Conservation (phyloP, 2,113 vertebrate genomes). For the Aptenodytes forsteri region DNA sequence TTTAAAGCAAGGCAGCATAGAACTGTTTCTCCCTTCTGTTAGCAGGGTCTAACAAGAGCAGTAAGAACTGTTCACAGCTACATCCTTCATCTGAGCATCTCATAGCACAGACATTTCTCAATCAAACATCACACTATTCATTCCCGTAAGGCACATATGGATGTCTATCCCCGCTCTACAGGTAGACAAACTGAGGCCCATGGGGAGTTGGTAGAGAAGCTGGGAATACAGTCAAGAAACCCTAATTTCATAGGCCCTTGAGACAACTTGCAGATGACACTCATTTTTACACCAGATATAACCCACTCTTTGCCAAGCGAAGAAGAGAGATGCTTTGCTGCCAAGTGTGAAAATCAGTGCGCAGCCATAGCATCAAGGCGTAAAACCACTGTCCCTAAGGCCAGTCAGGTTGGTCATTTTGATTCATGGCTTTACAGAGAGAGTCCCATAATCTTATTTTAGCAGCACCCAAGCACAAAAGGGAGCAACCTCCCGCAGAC, state of each 20-base stretch:
- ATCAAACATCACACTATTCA: background rate
- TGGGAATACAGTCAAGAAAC: background rate
- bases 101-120: background rate
- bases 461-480: background rate
- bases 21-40: background rate
- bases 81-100: background rate
- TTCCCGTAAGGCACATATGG: background rate
- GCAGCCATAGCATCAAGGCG: background rate
- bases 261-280: background rate
- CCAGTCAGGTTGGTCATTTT: background rate
- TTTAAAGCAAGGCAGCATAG: background rate
- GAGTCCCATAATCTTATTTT: background rate
- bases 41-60: background rate
- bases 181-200: background rate
- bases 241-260: background rate
- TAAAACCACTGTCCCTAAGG: background rate
- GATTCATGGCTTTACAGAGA: background rate
- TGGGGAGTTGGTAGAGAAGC: background rate
- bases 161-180: background rate
- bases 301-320: background rate
- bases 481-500: background rate
- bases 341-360: background rate
- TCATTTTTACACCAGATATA: background rate
- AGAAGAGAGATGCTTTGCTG: background rate
- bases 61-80: background rate